These are phyloP conservation scores for Sitophilus oryzae DNA, from an alignment of 1,140 invertebrate genomes.

Conservation along the genomic window DNA sequence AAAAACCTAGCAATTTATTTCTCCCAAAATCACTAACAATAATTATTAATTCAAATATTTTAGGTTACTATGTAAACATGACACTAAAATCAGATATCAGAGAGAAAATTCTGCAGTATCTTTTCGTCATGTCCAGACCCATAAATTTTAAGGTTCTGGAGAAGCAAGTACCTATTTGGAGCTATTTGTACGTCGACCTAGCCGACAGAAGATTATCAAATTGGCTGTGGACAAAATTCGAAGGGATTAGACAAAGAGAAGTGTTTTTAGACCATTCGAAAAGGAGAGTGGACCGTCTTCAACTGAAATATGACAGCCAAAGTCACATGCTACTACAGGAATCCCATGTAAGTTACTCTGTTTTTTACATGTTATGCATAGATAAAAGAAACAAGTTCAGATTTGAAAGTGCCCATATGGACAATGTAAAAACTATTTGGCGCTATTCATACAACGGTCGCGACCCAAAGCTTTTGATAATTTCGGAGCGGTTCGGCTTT, in stretches of 20 bases:
- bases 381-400: too few species aligned
- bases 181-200: conserved; percentile 85
- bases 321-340: conserved; percentile 31
- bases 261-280: conserved; percentile 57
- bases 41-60: conserved; percentile 23
- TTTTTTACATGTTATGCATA: too few species aligned
- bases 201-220: conserved; percentile 84
- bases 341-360: conserved; percentile 32
- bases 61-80: conserved; percentile 91
- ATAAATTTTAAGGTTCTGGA: conserved; percentile 71
- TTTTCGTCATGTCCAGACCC: conserved; percentile 84
- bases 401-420: too few species aligned
- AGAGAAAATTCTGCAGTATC: conserved; percentile 88
- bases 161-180: conserved; percentile 79
- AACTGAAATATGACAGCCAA: conserved; percentile 23
- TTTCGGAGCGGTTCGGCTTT: too few species aligned
- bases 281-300: conserved; percentile 30
- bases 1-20: too few species aligned
- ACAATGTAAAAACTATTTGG: too few species aligned
- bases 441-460: too few species aligned
- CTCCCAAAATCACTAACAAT: not conserved
- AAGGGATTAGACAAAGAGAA: conserved; percentile 69
- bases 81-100: conserved; percentile 88
- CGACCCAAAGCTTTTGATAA: too few species aligned
- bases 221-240: conserved; percentile 78